Conservation (phyloP, 2,888 invertebrate species). For the Lasius platythorax region DNA sequence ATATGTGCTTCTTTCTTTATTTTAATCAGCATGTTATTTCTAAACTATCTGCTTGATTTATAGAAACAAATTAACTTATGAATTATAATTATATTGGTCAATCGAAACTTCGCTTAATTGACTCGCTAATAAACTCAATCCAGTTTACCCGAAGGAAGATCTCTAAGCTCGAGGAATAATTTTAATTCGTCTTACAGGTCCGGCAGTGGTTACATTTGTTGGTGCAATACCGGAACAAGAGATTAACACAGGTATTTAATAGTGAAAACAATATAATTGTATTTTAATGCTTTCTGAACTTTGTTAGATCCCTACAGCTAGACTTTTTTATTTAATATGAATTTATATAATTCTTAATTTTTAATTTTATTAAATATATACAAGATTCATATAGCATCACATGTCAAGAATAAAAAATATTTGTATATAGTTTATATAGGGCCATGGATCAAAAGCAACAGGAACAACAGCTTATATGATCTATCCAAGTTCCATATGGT, state of each 20-base stretch:
- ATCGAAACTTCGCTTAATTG: background rate
- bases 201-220: slow-evolving; percentile 81
- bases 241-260: slow-evolving; percentile 79
- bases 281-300: background rate
- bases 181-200: slow-evolving; percentile 72
- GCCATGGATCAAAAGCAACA: slow-evolving; percentile 81
- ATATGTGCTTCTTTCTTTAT: slow-evolving; percentile 70
- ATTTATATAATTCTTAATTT: background rate
- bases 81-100: background rate
- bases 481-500: slow-evolving; percentile 83
- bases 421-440: slow-evolving; percentile 77
- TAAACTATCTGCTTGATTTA: background rate
- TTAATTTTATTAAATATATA: background rate
- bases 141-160: background rate
- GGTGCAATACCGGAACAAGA: slow-evolving; percentile 82
- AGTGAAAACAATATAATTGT: background rate
- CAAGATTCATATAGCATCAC: background rate
- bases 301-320: background rate
- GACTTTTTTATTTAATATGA: background rate
- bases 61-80: background rate
- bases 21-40: slow-evolving; percentile 58
- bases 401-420: background rate
- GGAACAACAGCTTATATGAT: slow-evolving; percentile 77
- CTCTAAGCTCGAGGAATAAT: background rate
- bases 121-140: background rate